Percentiles rank a stretch among this genome's conserved stretches.
Evolutionary conservation across 2,113 vertebrate species (phyloP).

Genomic region (Nibea coibor): DNA sequence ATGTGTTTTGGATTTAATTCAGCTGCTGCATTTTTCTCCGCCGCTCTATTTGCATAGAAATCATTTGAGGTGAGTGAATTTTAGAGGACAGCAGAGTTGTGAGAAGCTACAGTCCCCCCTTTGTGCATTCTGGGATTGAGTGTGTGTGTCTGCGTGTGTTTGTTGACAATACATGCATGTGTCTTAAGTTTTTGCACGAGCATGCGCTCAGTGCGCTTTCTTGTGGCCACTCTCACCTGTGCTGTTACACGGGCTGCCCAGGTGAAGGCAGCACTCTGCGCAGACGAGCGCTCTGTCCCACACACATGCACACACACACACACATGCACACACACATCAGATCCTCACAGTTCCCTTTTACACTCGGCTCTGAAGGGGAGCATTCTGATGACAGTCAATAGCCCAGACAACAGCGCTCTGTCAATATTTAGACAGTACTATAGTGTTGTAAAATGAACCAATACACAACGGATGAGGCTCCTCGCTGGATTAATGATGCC

Average conservation of each 20-base stretch:
- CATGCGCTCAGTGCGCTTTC: background rate
- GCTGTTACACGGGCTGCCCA: conserved; percentile 13
- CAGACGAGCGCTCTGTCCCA: background rate
- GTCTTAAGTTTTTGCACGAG: conserved; percentile 21
- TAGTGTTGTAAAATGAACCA: conserved; percentile 81
- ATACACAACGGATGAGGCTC: conserved; percentile 77
- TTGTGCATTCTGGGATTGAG: conserved; percentile 21
- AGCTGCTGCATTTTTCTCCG: conserved; percentile 77
- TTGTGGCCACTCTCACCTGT: conserved; percentile 16
- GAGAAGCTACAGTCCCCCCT: conserved; percentile 5
- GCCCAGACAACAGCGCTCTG: conserved; percentile 76
- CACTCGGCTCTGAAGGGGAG: conserved; percentile 57
- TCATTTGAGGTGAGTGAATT: conserved; percentile 87
- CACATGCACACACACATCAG: conserved; percentile 8
- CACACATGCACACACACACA: conserved; percentile 19
- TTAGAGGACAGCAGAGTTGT: conserved; percentile 77
- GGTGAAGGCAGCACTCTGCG: conserved; percentile 31
- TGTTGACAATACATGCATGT: background rate
- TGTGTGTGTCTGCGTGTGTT: conserved; percentile 7
- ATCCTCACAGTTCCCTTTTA: conserved; percentile 55
- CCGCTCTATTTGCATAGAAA: conserved; percentile 88
- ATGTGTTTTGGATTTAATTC: conserved; percentile 86
- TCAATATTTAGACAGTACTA: conserved; percentile 82
- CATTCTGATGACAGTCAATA: conserved; percentile 81
- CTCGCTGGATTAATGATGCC: conserved; percentile 81